Evolutionary conservation across 1,140 invertebrate species (phyloP).

Genomic region (Rhagoletis zephyria): DNA sequence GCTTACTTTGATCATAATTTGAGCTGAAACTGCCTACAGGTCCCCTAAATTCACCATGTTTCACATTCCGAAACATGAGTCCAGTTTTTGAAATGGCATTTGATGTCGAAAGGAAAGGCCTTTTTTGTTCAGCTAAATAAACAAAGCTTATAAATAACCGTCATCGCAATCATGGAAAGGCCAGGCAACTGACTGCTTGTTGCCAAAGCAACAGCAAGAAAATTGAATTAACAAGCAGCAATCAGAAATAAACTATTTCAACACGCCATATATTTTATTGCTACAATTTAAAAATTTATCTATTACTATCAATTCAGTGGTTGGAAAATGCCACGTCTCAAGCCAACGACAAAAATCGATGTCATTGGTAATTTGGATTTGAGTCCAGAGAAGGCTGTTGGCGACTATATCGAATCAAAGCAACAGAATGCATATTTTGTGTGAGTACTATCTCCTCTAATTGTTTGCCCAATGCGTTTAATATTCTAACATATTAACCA

Average conservation of each 20-base stretch:
- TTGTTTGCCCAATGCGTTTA: neutral
- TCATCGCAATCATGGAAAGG: neutral
- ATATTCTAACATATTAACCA: neutral
- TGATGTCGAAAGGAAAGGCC: no score
- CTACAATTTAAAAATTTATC: neutral
- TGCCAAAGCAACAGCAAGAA: neutral
- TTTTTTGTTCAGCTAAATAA: no score
- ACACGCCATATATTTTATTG: neutral
- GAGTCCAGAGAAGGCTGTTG: constrained; percentile 68
- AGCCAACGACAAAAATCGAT: constrained; percentile 69
- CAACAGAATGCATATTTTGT: constrained; percentile 66
- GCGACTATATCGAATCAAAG: constrained; percentile 66
- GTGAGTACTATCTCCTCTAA: constrained; percentile 59
- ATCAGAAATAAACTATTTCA: neutral
- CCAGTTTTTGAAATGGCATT: no score
- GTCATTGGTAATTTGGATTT: constrained; percentile 70
- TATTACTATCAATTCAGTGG: neutral
- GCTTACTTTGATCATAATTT: no score
- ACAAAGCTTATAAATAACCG: no score
- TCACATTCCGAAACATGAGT: no score
- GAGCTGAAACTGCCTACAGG: no score
- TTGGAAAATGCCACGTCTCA: constrained; percentile 67
- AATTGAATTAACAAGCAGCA: neutral
- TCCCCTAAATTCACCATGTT: no score
- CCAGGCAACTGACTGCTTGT: neutral